These are phyloP conservation scores for Psittacara wagleri DNA, from an alignment of 2,113 vertebrate species.

Conservation along the genomic window DNA sequence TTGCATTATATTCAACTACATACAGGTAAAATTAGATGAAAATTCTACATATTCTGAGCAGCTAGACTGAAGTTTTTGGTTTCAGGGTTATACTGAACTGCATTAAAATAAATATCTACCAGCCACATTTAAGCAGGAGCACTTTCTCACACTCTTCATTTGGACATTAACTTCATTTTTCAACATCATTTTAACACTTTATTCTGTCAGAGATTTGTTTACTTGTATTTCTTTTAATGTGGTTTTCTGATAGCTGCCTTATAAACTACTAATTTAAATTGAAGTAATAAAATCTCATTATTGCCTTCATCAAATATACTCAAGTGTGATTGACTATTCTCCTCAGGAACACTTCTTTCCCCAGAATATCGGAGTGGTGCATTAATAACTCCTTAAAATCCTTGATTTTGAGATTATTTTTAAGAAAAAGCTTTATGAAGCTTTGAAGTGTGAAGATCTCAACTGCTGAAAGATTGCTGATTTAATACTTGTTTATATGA, in stretches of 20 bases:
- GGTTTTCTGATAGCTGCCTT: background rate
- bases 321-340: background rate
- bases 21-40: background rate
- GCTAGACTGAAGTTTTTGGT: fast-evolving
- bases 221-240: background rate
- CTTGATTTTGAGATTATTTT: background rate
- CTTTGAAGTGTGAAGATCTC: background rate
- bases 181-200: background rate
- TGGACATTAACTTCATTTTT: background rate
- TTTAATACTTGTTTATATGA: background rate
- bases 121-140: background rate
- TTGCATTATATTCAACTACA: background rate
- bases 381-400: background rate
- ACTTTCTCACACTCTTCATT: background rate
- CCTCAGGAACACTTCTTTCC: background rate
- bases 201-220: background rate
- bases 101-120: background rate
- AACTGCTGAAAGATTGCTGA: background rate
- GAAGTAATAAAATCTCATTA: background rate
- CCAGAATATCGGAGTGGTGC: background rate
- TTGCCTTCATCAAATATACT: background rate
- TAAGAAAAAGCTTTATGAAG: background rate
- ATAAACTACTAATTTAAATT: background rate
- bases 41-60: background rate
- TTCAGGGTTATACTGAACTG: background rate